Percentiles rank a stretch among this genome's conserved stretches.
Conservation (phyloP, 2,797 vertebrate species). For the Pipistrellus nathusii region DNA sequence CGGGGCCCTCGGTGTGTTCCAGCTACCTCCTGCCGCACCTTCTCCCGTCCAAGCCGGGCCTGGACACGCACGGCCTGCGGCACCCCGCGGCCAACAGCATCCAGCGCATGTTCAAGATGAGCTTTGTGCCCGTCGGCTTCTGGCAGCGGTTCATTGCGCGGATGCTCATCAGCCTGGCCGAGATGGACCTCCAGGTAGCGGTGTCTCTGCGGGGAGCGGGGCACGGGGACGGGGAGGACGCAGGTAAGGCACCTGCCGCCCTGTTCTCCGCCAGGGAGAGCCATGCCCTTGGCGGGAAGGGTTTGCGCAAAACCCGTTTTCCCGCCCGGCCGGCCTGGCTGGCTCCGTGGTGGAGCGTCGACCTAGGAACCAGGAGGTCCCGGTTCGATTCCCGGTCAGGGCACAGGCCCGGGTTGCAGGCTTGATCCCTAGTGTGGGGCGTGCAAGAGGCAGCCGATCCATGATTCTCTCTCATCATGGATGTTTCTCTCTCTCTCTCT, state of each 20-base stretch:
- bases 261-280: fast-evolving
- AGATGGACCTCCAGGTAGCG: constrained; percentile 97
- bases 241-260: neutral
- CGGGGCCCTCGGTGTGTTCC: constrained; percentile 74
- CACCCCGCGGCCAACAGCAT: constrained; percentile 93
- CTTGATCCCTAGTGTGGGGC: fast-evolving
- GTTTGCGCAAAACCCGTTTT: neutral
- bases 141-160: constrained; percentile 98
- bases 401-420: no score
- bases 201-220: neutral
- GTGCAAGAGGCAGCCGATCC: no score
- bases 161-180: constrained; percentile 97
- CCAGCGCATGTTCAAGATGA: constrained; percentile 98
- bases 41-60: constrained; percentile 95
- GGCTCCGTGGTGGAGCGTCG: no score
- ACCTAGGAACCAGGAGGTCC: no score
- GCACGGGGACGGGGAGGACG: neutral
- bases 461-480: no score
- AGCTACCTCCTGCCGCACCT: constrained; percentile 98
- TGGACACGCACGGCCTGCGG: constrained; percentile 93
- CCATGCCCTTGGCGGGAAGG: neutral
- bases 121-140: constrained; percentile 97
- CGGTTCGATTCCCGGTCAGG: no score
- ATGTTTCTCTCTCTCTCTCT: no score
- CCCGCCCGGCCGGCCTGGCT: no score